Base-by-base conservation (phyloP, 2,797 vertebrate genomes). In the Anniella stebbinsi region DNA sequence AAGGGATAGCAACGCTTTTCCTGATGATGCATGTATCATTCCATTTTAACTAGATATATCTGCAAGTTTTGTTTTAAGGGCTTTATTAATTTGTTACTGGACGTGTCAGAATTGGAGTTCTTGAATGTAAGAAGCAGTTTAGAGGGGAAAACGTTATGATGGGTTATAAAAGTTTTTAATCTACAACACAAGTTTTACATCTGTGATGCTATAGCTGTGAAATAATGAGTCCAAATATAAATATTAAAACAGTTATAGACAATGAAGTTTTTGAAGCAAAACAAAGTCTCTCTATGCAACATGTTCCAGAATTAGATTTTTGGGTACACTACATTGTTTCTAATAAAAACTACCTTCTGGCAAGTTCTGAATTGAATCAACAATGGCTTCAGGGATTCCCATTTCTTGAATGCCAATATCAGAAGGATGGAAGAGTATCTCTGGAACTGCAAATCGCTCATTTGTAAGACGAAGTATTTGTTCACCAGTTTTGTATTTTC, bases 371-470 rank as follows among this genome's bases (percentile, higher is more conserved):
- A 99, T 98, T 30, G 99, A 98, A 97, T 98, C 95, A 86, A 99
- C 98, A 89, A 99, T 98, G 91, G 99, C 98, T 97, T 99, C 99
- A 18, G 98, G 98, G 95, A 99, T 98, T 57, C 99, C 99, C 98
- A 98, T 99, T 97, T 99, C 99, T 97, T 99, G 99, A 96, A 99
- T 98, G 67, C 99, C 99, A 92, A 99, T 99, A 95, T 99, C 99
- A 0, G 99, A 98, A 45, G 99, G 99, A 94, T 99, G 98, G 88
- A 99, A 99, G 83, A 99, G 98, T 97, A 99, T 99, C 96, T 99
- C 99, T 38, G 99, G 99, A 89, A 99, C 98, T 28, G 99, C 99
- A 91, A 99, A 99, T 94, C 99, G 98, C 97, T 99, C 99, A 91
- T 99, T 99, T 93, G 97, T 96, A 94, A 99, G 95, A 88, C 99